A percentile compares a stretch with the other conserved stretches of the same genome.
These are phyloP conservation scores for Cephalopachus bancanus DNA, from an alignment of 2,797 vertebrate species.

Conservation along the genomic window DNA sequence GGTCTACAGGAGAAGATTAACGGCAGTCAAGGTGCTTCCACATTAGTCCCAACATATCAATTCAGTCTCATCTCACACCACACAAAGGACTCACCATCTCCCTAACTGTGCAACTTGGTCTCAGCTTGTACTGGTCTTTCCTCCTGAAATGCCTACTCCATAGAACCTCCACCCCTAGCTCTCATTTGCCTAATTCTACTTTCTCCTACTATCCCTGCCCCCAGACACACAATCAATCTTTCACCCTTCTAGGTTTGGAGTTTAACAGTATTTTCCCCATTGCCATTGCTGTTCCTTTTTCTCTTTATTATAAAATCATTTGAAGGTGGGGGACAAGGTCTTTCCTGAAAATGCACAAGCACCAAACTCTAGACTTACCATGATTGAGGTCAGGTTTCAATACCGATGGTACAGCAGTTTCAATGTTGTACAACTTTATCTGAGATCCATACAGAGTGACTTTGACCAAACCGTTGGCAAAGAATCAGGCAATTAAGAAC, in stretches of 20 bases:
- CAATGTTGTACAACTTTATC: constrained; percentile 97
- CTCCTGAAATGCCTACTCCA: not conserved
- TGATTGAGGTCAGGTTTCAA: constrained; percentile 98
- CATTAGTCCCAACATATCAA: not conserved
- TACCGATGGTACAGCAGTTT: constrained; percentile 98
- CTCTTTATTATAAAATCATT: not conserved
- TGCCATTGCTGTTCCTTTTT: not conserved
- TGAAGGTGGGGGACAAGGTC: not conserved
- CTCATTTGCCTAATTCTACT: not conserved
- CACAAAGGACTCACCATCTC: not conserved
- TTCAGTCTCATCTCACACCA: not conserved
- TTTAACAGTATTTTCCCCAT: not conserved
- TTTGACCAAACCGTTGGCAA: constrained; percentile 93
- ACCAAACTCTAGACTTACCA: constrained; percentile 91
- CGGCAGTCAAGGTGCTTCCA: not conserved
- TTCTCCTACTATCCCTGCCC: not conserved
- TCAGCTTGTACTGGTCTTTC: not conserved
- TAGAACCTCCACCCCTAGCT: not conserved
- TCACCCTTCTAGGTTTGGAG: not conserved
- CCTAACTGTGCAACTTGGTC: not conserved
- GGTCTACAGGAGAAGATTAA: not conserved
- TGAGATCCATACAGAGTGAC: constrained; percentile 97
- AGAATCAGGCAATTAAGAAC: not conserved
- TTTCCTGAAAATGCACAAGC: not conserved
- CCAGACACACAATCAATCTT: not conserved